Evolutionary conservation across 2,113 vertebrate genomes (phyloP).

Genomic region (Scatophagus argus): DNA sequence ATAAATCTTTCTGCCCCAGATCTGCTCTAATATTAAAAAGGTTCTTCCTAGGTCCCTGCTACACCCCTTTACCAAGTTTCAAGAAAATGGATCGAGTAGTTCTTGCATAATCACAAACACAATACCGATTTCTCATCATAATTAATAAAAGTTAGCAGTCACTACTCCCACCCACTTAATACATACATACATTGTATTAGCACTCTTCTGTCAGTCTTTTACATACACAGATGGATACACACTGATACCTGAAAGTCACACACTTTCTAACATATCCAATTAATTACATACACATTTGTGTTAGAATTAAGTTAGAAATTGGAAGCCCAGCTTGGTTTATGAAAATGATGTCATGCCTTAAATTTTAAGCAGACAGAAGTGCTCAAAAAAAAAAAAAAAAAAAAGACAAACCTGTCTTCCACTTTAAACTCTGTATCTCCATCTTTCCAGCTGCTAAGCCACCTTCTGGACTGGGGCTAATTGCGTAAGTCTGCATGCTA

Average conservation of each 20-base stretch:
- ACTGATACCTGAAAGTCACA: background rate
- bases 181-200: background rate
- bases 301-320: no score
- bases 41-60: no score
- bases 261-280: background rate
- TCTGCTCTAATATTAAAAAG: no score
- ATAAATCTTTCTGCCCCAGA: no score
- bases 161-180: background rate
- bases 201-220: background rate
- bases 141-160: no score
- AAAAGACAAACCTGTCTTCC: constrained; percentile 32
- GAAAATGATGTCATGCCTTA: constrained; percentile 13
- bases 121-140: no score
- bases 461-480: constrained; percentile 60
- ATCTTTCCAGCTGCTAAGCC: constrained; percentile 62
- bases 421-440: constrained; percentile 42
- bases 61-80: no score
- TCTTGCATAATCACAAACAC: no score
- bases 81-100: no score
- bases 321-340: background rate
- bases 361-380: constrained; percentile 11
- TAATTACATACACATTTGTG: background rate
- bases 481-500: constrained; percentile 55
- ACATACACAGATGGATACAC: constrained; percentile 19
- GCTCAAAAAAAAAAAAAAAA: constrained; percentile 1